Conservation (phyloP, 2,888 invertebrate species). For the Phyllotreta striolata region DNA sequence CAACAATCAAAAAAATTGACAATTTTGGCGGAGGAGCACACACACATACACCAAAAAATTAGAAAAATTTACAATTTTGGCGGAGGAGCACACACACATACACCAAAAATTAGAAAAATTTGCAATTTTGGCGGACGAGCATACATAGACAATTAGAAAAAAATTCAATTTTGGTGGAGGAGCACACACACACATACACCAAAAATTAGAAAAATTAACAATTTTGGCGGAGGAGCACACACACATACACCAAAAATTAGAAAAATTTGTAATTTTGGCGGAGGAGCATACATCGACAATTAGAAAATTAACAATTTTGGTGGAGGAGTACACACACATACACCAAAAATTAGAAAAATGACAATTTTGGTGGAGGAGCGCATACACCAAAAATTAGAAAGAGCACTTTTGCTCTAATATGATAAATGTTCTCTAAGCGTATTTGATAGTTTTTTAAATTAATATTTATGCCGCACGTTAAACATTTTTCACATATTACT, state of each 20-base stretch:
- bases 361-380: neutral
- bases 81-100: too few species aligned
- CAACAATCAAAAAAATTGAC: neutral
- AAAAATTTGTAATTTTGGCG: neutral
- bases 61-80: neutral
- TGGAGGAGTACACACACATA: too few species aligned
- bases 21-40: too few species aligned
- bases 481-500: slow-evolving; percentile 24
- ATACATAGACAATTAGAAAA: neutral
- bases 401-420: too few species aligned
- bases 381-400: too few species aligned
- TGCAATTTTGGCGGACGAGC: neutral
- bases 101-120: slow-evolving; percentile 1
- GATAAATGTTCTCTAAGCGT: too few species aligned
- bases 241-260: too few species aligned
- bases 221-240: too few species aligned
- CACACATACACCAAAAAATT: slow-evolving; percentile 1
- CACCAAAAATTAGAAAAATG: neutral
- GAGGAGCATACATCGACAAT: too few species aligned
- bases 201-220: neutral
- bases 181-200: too few species aligned
- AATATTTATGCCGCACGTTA: slow-evolving; percentile 1
- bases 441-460: too few species aligned
- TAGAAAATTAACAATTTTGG: neutral
- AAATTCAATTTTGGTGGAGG: neutral